Base-by-base conservation (phyloP, 2,113 vertebrate species). In the Ceuthmochares aereus region DNA sequence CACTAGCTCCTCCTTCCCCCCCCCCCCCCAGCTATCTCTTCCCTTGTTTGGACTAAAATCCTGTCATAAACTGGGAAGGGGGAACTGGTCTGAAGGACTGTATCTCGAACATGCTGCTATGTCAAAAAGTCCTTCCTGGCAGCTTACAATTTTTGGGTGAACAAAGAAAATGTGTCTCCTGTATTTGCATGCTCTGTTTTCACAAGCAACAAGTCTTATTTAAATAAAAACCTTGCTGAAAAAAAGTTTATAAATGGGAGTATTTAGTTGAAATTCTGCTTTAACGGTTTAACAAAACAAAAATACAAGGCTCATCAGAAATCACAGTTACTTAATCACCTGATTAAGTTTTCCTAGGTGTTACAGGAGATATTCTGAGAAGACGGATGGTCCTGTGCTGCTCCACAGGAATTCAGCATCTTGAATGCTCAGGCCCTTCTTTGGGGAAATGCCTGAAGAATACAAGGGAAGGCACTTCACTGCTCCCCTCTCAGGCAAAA, bases 401-500 rank as follows among this genome's bases (percentile, higher is more conserved):
- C 47, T 21, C 68, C 88, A 34, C 5, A 84, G 45, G 47, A 86
- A 13, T 21, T 76, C 54, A 77, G 45, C 52, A 17, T 75, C 79
- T 60, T 93, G 52, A 92, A 92, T 81, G 15, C 12, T 90, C 54
- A 58, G n/a, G 10, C 7, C 19, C 7, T 25, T 87, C 73, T 81
- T 63, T 26, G 68, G 76, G 52, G 68, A 92, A 86, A 93, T 64
- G 59, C 47, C 51, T 60, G 52, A 83, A 86, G 72, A 86, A 37
- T 72, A 42, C 1, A 4, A 83, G 70, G 37, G 72, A 88, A 21
- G 25, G 43, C 68, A 92, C n/a, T 60, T 90, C 66, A 22, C 30
- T 75, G 30, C 45, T 94, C 68, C 68, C 58, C 36, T 92, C 45
- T 94, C 73, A 95, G 95, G 95, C 95, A 96, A 95, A 93, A 90